Evolutionary conservation across 2,797 vertebrate species (phyloP).

Genomic region (Vultur gryphus): DNA sequence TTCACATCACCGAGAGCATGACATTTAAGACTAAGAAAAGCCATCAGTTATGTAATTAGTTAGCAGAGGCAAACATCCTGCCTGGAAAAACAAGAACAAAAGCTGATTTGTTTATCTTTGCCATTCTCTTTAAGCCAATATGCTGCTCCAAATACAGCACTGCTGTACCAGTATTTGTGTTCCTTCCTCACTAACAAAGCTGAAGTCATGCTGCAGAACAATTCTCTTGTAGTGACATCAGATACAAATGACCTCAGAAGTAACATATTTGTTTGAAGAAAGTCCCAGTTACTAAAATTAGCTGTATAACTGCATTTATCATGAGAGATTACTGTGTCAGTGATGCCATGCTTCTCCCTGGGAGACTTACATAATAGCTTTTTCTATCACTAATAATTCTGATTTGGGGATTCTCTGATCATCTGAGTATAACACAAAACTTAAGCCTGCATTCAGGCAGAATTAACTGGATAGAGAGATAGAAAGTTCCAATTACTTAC

Average conservation of each 20-base stretch:
- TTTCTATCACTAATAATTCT: constrained; percentile 35
- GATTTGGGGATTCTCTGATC: constrained; percentile 41
- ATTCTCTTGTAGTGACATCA: constrained; percentile 17
- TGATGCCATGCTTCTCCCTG: neutral
- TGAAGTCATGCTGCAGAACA: constrained; percentile 13
- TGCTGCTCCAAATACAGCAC: constrained; percentile 43
- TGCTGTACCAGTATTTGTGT: constrained; percentile 22
- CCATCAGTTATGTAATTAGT: constrained; percentile 69
- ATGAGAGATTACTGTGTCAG: neutral
- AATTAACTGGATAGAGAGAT: constrained; percentile 67
- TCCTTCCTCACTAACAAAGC: constrained; percentile 20
- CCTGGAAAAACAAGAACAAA: constrained; percentile 67
- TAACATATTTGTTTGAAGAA: neutral
- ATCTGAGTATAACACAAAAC: constrained; percentile 22
- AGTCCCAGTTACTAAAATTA: constrained; percentile 34
- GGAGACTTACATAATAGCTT: constrained; percentile 28
- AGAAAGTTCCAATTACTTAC: constrained; percentile 44
- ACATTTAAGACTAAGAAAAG: constrained; percentile 72
- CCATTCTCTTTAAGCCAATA: constrained; percentile 54
- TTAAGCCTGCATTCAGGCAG: constrained; percentile 58
- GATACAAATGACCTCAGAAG: constrained; percentile 24
- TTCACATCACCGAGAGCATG: constrained; percentile 45
- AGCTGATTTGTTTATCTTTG: constrained; percentile 60
- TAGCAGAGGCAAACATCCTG: constrained; percentile 58
- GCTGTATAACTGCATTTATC: constrained; percentile 28